A percentile compares a stretch with the other conserved stretches of the same genome.
phyloP scores from a whole-genome alignment of 1,140 invertebrate genomes.

The Ladona fulva region DNA sequence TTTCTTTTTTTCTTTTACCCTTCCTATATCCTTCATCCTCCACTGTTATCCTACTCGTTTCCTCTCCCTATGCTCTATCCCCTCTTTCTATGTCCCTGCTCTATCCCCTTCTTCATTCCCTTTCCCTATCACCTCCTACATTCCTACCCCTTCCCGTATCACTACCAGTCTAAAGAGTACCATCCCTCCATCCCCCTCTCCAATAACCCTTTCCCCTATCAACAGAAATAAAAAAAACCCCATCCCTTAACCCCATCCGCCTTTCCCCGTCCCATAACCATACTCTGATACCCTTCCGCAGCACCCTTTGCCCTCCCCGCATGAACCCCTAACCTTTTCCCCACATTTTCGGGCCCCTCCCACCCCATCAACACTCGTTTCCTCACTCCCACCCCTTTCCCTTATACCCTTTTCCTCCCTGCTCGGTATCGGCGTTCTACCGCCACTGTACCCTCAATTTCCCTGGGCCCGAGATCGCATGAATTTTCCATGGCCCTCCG shows the following conservation, averaged over 20 bases:
- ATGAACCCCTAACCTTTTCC: not conserved
- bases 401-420: not conserved
- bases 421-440: not conserved
- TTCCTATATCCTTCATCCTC: too few relatives aligned
- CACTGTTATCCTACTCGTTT: too few relatives aligned
- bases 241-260: not conserved
- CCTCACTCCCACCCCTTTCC: not conserved
- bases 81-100: too few relatives aligned
- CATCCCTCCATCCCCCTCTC: too few relatives aligned
- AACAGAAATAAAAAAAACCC: not conserved
- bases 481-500: constrained; percentile 2
- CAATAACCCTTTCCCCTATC: too few relatives aligned
- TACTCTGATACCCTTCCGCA: not conserved
- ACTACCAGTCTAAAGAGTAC: too few relatives aligned
- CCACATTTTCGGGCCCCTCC: not conserved
- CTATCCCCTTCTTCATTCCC: too few relatives aligned
- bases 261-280: not conserved
- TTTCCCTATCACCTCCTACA: too few relatives aligned
- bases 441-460: constrained; percentile 1
- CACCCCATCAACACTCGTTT: not conserved
- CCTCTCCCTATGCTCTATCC: too few relatives aligned
- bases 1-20: too few relatives aligned
- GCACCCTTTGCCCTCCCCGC: not conserved
- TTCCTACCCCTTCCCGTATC: too few relatives aligned
- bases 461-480: constrained; percentile 4